Evolutionary conservation across 2,888 invertebrate species (phyloP).

Genomic region (Lydus trimaculatus): DNA sequence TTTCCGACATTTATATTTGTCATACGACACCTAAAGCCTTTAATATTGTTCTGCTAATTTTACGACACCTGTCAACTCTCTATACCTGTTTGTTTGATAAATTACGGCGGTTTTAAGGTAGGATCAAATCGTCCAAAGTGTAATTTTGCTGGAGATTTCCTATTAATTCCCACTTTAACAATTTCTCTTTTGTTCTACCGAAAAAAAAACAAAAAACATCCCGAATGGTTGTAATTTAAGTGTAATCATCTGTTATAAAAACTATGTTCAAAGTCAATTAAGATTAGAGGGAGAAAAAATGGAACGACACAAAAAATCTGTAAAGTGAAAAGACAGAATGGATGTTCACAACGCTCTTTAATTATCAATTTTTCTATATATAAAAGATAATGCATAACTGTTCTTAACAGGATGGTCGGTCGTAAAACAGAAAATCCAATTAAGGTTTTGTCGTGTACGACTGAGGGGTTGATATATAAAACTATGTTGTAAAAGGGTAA

Average conservation of each 20-base stretch:
- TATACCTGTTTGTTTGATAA: constrained; percentile 16
- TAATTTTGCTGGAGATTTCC: not conserved
- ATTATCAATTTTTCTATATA: constrained; percentile 23
- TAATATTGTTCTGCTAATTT: constrained; percentile 45
- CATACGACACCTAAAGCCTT: constrained; percentile 42
- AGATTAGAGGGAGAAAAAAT: not conserved
- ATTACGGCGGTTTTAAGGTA: constrained; percentile 12
- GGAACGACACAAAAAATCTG: constrained; percentile 12
- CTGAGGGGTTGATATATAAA: constrained; percentile 36
- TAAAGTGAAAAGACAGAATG: constrained; percentile 10
- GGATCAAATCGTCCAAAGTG: constrained; percentile 5
- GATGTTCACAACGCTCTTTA: constrained; percentile 17
- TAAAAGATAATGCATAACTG: constrained; percentile 27
- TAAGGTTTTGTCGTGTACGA: constrained; percentile 48
- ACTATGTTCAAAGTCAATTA: constrained; percentile 3
- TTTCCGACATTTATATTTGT: constrained; percentile 51
- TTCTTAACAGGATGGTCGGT: constrained; percentile 38
- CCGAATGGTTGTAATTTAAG: not conserved
- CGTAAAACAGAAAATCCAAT: constrained; percentile 51
- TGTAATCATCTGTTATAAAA: not conserved
- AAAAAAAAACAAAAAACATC: not conserved
- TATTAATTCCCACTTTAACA: constrained; percentile 2
- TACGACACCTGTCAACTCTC: constrained; percentile 42
- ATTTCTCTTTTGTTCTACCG: not conserved
- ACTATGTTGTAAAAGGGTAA: constrained; percentile 22